These are phyloP conservation scores for Rhizoglyphus robini DNA, from an alignment of 1,140 invertebrate species.

Conservation along the genomic window DNA sequence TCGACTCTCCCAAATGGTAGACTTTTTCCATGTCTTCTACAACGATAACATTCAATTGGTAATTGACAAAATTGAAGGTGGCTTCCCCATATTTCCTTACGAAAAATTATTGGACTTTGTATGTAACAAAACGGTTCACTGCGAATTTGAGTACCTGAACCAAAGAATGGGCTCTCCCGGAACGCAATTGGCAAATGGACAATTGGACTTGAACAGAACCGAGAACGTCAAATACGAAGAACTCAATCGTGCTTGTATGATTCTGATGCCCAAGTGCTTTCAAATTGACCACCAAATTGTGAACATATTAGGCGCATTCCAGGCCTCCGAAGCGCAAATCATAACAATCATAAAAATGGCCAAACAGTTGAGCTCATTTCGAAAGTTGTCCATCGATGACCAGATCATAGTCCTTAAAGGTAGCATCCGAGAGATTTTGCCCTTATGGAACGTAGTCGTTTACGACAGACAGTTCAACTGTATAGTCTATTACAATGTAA, in stretches of 20 bases:
- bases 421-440: slow-evolving; percentile 2
- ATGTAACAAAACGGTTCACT: slow-evolving; percentile 6
- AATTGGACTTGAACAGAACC: neutral
- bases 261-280: slow-evolving; percentile 3
- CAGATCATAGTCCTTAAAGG: neutral
- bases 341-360: slow-evolving; percentile 5
- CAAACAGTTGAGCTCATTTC: slow-evolving; percentile 11
- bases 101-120: slow-evolving; percentile 7
- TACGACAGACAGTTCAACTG: neutral
- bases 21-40: slow-evolving; percentile 2
- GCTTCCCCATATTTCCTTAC: slow-evolving; percentile 4
- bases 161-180: slow-evolving; percentile 4
- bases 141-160: slow-evolving; percentile 6
- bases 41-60: slow-evolving; percentile 13
- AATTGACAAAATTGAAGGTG: slow-evolving; percentile 1
- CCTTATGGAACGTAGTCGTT: slow-evolving; percentile 4
- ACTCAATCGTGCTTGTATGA: slow-evolving; percentile 6
- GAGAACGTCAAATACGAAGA: neutral
- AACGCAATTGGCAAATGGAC: neutral
- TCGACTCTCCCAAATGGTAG: neutral
- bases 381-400: neutral
- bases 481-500: slow-evolving; percentile 10
- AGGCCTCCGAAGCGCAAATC: slow-evolving; percentile 4
- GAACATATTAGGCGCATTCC: slow-evolving; percentile 5
- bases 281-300: slow-evolving; percentile 3